phyloP scores from a whole-genome alignment of 2,113 vertebrate genomes.

The Dromas ardeola region DNA sequence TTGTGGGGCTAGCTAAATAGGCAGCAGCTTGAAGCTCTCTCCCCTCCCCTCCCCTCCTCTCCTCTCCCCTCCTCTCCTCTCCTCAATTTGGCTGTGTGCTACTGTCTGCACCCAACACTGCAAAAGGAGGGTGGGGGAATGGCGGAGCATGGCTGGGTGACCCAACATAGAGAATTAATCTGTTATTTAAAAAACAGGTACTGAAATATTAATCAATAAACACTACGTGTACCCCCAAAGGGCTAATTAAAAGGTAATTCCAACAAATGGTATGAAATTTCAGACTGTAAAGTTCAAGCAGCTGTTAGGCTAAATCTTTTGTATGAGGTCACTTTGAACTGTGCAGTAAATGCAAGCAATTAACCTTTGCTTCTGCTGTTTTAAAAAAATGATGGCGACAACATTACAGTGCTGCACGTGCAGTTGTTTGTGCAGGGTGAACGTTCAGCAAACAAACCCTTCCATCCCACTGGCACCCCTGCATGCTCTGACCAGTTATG shows the following conservation, averaged over 20 bases:
- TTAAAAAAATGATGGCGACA: constrained; percentile 3
- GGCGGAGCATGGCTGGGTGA: neutral
- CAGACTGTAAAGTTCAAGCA: constrained; percentile 69
- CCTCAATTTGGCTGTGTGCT: neutral
- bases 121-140: neutral
- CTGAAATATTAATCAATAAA: constrained; percentile 70
- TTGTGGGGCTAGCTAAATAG: neutral
- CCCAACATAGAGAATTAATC: constrained; percentile 21
- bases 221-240: constrained; percentile 55
- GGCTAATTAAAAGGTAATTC: constrained; percentile 74
- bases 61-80: too few species aligned
- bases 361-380: constrained; percentile 70
- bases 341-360: constrained; percentile 64
- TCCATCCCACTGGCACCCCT: neutral
- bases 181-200: constrained; percentile 31
- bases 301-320: constrained; percentile 69
- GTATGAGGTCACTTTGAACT: constrained; percentile 55
- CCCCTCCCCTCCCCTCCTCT: too few species aligned
- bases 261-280: constrained; percentile 70
- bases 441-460: neutral
- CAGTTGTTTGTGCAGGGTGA: neutral
- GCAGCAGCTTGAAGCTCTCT: neutral
- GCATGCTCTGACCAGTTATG: neutral
- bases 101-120: neutral
- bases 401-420: neutral